These are phyloP conservation scores for Anthopleura sola DNA, from an alignment of 64 coral and sea anemone genomes.

Conservation along the genomic window DNA sequence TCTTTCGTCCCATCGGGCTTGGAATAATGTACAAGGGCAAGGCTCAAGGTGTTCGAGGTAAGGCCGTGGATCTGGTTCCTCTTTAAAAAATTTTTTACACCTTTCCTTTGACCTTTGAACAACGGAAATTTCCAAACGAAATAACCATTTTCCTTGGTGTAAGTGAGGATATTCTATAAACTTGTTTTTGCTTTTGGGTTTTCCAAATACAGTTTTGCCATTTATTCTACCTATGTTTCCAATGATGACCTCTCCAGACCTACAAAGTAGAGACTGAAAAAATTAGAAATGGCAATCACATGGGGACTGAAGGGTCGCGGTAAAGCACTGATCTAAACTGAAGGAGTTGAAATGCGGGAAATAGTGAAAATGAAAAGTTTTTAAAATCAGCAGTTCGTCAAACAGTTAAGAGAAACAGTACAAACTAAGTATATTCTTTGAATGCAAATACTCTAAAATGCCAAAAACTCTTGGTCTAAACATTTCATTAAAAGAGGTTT, in stretches of 20 bases:
- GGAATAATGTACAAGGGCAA: conserved; percentile 32
- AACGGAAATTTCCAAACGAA: conserved; percentile 13
- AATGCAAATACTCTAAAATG: too few relatives aligned
- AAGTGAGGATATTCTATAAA: neutral
- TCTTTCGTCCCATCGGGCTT: conserved; percentile 29
- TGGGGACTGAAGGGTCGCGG: too few relatives aligned
- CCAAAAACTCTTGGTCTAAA: too few relatives aligned
- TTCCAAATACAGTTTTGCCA: neutral
- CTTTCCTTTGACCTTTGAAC: neutral
- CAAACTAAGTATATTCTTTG: too few relatives aligned
- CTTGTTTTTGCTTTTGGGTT: neutral
- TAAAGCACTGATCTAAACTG: conserved; percentile 16
- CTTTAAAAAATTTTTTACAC: neutral
- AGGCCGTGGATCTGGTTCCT: neutral
- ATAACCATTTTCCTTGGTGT: conserved; percentile 22
- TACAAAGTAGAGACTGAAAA: neutral
- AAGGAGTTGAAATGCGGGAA: neutral
- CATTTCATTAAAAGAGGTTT: too few relatives aligned
- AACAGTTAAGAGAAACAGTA: too few relatives aligned
- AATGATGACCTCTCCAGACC: neutral
- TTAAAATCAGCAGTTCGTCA: too few relatives aligned
- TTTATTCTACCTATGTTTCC: neutral
- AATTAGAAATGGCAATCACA: neutral
- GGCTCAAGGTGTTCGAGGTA: neutral
- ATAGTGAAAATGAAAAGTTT: too few relatives aligned